Conservation (phyloP, 2,797 vertebrate genomes). For the Clarias pachynema region DNA sequence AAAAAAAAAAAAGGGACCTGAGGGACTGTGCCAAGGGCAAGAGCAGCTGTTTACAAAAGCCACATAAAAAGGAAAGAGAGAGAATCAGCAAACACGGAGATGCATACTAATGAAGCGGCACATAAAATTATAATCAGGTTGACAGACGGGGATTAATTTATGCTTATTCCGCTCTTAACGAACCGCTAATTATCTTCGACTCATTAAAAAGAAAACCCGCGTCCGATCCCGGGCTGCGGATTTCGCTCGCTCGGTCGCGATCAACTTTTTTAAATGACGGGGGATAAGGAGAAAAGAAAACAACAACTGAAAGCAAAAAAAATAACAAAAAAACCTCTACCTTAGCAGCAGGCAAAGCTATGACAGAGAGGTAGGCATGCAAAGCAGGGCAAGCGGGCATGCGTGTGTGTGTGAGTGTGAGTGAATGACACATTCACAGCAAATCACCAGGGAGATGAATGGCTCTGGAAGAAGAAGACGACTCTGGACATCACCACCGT, state of each 20-base stretch:
- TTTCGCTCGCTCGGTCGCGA: constrained; percentile 26
- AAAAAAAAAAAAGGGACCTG: constrained; percentile 64
- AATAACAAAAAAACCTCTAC: constrained; percentile 43
- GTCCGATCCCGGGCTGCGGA: constrained; percentile 25
- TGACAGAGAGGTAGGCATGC: constrained; percentile 52
- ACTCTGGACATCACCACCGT: constrained; percentile 74
- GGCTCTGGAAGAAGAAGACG: constrained; percentile 76
- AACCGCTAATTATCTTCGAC: constrained; percentile 47
- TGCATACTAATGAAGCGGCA: constrained; percentile 75
- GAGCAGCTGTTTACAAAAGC: constrained; percentile 79
- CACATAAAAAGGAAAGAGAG: constrained; percentile 65
- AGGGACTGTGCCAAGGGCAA: constrained; percentile 75
- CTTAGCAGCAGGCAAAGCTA: constrained; percentile 58
- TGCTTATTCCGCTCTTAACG: constrained; percentile 48
- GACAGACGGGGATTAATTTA: constrained; percentile 64
- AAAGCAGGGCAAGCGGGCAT: constrained; percentile 67
- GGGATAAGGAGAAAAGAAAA: constrained; percentile 15
- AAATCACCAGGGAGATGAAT: constrained; percentile 86
- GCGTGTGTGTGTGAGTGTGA: constrained; percentile 70
- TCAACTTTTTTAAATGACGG: constrained; percentile 55
- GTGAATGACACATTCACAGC: constrained; percentile 80
- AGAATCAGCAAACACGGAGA: constrained; percentile 71
- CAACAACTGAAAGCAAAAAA: constrained; percentile 43
- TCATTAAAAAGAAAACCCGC: constrained; percentile 43
- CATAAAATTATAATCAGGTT: constrained; percentile 71